Evolutionary conservation across 2,113 vertebrate genomes (phyloP).

Genomic region (Ctenomys sociabilis): DNA sequence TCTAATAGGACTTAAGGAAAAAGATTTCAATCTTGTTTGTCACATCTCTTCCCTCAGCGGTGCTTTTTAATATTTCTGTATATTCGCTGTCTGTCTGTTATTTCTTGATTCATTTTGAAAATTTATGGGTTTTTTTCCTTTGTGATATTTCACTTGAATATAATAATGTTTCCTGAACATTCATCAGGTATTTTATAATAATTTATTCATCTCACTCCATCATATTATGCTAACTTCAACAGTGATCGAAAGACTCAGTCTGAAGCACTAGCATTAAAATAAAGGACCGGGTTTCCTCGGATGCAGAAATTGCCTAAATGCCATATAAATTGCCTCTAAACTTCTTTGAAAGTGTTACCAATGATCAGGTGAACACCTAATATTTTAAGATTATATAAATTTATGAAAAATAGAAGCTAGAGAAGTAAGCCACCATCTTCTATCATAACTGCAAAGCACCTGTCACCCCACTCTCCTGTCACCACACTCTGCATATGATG

Average conservation of each 20-base stretch:
- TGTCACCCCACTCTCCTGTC: neutral
- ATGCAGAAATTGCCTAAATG: constrained; percentile 58
- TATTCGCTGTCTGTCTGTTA: neutral
- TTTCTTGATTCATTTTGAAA: constrained; percentile 66
- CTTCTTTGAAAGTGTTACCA: constrained; percentile 23
- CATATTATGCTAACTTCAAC: constrained; percentile 63
- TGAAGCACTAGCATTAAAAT: constrained; percentile 67
- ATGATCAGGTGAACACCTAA: neutral
- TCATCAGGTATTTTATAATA: constrained; percentile 63
- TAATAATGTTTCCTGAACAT: constrained; percentile 55
- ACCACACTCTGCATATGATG: neutral
- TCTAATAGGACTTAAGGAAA: constrained; percentile 16
- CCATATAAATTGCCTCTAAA: constrained; percentile 8
- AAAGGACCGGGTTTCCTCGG: constrained; percentile 54
- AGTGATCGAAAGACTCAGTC: constrained; percentile 51
- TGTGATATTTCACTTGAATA: constrained; percentile 38
- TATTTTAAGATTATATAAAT: constrained; percentile 52
- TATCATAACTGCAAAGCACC: constrained; percentile 25
- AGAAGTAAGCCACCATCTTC: neutral
- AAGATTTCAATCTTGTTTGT: constrained; percentile 5
- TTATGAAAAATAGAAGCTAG: constrained; percentile 33
- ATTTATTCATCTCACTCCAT: constrained; percentile 51
- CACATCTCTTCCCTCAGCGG: constrained; percentile 43
- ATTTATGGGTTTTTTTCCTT: constrained; percentile 3
- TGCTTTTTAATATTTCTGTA: constrained; percentile 28